phyloP scores from a whole-genome alignment of 1,140 invertebrate species.

The Cryptotermes secundus region DNA sequence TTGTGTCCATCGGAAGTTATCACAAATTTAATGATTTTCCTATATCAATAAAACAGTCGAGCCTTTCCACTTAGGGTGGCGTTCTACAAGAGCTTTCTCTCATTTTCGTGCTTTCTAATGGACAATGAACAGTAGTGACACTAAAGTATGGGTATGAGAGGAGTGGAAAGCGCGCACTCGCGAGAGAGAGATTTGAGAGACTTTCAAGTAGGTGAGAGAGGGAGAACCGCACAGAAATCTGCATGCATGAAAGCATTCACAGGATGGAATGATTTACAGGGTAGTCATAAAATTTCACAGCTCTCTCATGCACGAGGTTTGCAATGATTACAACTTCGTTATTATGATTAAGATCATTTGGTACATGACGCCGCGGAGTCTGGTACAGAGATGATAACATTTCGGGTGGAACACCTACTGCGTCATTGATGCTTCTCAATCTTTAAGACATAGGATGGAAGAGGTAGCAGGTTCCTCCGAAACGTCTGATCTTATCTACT shows the following conservation, averaged over 20 bases:
- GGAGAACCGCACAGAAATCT: not conserved
- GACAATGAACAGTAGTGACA: not conserved
- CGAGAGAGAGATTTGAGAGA: not conserved
- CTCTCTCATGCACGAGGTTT: not conserved
- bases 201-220: not conserved
- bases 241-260: slow-evolving; percentile 5
- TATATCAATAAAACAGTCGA: not conserved
- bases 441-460: too few species aligned
- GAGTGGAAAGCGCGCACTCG: too few species aligned
- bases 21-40: not conserved
- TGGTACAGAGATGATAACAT: too few species aligned
- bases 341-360: too few species aligned
- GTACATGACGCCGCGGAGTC: too few species aligned
- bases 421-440: too few species aligned
- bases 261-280: not conserved
- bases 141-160: not conserved
- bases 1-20: not conserved
- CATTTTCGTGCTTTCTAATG: not conserved
- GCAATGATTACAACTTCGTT: too few species aligned
- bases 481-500: too few species aligned
- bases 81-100: not conserved
- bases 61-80: not conserved
- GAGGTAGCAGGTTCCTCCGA: too few species aligned
- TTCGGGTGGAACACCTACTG: too few species aligned
- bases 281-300: not conserved